Evolutionary conservation across 2,797 vertebrate genomes (phyloP).

Genomic region (Mormyrops attenuatus): DNA sequence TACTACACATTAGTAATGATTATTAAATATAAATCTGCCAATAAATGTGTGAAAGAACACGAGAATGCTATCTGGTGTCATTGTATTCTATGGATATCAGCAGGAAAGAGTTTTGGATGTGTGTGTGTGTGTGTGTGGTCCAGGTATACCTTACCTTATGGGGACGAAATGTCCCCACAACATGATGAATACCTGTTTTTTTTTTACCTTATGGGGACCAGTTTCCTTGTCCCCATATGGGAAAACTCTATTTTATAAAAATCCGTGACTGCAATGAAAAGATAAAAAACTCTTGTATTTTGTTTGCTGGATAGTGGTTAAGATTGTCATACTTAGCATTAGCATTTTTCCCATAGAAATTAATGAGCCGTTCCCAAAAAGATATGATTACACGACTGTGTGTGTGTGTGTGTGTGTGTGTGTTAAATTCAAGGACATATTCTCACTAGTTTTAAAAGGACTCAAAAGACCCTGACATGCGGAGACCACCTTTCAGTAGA

Average conservation of each 20-base stretch:
- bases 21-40: neutral
- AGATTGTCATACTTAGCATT: neutral
- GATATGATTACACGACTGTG: neutral
- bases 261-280: neutral
- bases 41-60: neutral
- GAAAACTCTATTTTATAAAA: neutral
- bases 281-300: neutral
- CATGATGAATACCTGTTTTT: neutral
- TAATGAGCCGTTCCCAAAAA: neutral
- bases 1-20: neutral
- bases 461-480: neutral
- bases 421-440: slow-evolving; percentile 59
- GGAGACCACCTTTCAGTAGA: neutral
- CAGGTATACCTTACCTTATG: neutral
- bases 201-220: neutral
- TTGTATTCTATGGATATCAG: neutral
- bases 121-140: neutral
- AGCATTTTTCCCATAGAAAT: neutral
- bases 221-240: no score
- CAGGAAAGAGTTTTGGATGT: slow-evolving; percentile 13
- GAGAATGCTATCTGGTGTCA: neutral
- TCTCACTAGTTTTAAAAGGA: slow-evolving; percentile 57
- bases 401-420: neutral
- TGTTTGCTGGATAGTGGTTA: neutral
- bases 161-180: neutral